A percentile compares a stretch with the other conserved stretches of the same genome.
Evolutionary conservation across 2,888 invertebrate species (phyloP).

Genomic region (Campoplex nolae): DNA sequence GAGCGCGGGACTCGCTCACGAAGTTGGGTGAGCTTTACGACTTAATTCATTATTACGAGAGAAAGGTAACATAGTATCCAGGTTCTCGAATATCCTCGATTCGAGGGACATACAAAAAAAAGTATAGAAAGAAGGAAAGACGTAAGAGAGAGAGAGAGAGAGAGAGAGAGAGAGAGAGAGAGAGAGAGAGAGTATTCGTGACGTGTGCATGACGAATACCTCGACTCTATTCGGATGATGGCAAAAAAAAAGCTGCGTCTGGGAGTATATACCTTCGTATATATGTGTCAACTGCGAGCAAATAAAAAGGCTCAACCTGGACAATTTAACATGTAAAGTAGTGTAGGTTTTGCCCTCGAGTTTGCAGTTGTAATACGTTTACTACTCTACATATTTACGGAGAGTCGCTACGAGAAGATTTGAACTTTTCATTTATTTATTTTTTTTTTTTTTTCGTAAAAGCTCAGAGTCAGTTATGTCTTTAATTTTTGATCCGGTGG

Average conservation of each 20-base stretch:
- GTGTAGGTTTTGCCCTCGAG: background rate
- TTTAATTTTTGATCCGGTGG: background rate
- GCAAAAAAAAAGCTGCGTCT: conserved; percentile 4
- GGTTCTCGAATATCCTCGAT: background rate
- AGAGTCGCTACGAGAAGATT: background rate
- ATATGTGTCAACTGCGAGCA: conserved; percentile 13
- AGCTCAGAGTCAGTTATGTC: background rate
- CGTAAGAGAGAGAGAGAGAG: background rate
- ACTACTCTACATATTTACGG: conserved; percentile 7
- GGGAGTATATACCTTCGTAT: background rate
- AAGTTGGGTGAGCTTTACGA: conserved; percentile 32
- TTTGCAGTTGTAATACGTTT: conserved; percentile 24
- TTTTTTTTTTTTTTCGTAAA: background rate
- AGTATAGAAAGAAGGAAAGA: background rate
- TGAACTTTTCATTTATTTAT: background rate
- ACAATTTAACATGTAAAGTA: conserved; percentile 12
- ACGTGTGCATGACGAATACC: background rate
- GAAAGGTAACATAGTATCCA: background rate
- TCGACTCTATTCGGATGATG: conserved; percentile 19
- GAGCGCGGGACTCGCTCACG: background rate
- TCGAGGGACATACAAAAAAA: background rate
- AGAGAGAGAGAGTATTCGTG: conserved; percentile 1
- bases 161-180: conserved; percentile 1
- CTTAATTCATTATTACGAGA: conserved; percentile 57
- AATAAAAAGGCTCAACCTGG: conserved; percentile 11